These are phyloP conservation scores for Syrmaticus mikado DNA, from an alignment of 2,113 vertebrate species.

Conservation along the genomic window DNA sequence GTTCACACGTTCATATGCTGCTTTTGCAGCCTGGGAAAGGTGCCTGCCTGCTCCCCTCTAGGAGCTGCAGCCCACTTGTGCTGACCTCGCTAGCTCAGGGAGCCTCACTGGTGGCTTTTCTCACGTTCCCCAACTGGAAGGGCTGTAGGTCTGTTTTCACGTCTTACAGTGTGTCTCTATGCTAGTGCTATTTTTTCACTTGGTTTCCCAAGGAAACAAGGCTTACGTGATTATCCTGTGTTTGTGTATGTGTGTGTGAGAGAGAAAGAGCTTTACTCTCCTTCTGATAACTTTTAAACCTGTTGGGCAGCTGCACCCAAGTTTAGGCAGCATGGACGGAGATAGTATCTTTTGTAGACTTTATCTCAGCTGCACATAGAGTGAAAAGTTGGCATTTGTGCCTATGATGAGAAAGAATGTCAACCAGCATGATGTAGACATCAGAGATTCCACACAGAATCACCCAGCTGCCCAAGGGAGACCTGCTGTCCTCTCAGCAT, in stretches of 20 bases:
- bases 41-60: neutral
- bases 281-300: neutral
- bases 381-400: neutral
- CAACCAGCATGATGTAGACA: neutral
- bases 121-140: conserved; percentile 11
- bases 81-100: neutral
- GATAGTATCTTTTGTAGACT: neutral
- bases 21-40: conserved; percentile 13
- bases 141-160: neutral
- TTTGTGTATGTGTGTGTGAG: neutral
- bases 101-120: neutral
- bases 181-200: neutral
- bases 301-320: neutral
- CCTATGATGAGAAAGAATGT: neutral
- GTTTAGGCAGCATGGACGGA: neutral
- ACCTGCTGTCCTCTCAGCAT: neutral
- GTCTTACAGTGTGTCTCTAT: neutral
- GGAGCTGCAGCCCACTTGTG: neutral
- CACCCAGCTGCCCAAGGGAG: neutral
- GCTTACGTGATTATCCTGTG: conserved; percentile 15
- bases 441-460: neutral
- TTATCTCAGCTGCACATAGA: neutral
- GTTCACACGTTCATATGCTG: neutral
- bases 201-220: conserved; percentile 39
- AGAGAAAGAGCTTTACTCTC: neutral